Base-by-base conservation (phyloP, 2,797 vertebrate genomes). In the Manis crassicaudata region DNA sequence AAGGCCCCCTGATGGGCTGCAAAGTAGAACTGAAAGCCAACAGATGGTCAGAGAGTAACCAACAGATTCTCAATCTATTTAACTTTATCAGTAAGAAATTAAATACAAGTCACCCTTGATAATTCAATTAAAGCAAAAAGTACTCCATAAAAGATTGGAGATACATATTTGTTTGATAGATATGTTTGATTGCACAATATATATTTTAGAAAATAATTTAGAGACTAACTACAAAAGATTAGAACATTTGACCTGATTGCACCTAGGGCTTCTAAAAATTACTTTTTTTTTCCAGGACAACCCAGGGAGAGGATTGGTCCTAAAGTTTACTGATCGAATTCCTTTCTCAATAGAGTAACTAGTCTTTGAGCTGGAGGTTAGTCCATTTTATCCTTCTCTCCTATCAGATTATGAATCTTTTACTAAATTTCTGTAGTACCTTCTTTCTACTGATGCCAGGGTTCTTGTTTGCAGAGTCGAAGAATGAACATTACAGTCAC, bases 1-100 rank as follows among this genome's bases (percentile, higher is more conserved):
- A 96, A 96, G 68, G 52, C 11, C 70, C 96, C 79, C 84, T 70
- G 10, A 16, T 80, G 35, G 32, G 54, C 43, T 81, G 7, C 43
- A 90, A 95, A 72, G 29, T 32, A 85, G 43, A 92, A 82, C 3
- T 82, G 60, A 96, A 97, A 89, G 35, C 12, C 46, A 92, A 90
- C 56, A 93, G 23, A 83, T 46, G 27, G 35, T 94, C 75, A 90
- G 27, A 77, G n/a, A 75, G 54, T 67, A n/a, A 88, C 25, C 23
- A 56, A 85, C 18, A 95, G 21, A 90, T 43, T 90, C 56, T 54
- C 58, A 93, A 86, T 63, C 32, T 91, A 32, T 83, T 87, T 82
- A 80, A 92, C 73, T 94, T 95, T 94, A 77, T 80, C 40, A 73
- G 37, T 67, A 94, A 94, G 29, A 92, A 81, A 81, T 32, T 13